Evolutionary conservation across 37 sponge, comb jelly and placozoan genomes (phyloP), one percentile per base, ranked within the genome.

Genomic region (Aphrocallistes beatrix): DNA sequence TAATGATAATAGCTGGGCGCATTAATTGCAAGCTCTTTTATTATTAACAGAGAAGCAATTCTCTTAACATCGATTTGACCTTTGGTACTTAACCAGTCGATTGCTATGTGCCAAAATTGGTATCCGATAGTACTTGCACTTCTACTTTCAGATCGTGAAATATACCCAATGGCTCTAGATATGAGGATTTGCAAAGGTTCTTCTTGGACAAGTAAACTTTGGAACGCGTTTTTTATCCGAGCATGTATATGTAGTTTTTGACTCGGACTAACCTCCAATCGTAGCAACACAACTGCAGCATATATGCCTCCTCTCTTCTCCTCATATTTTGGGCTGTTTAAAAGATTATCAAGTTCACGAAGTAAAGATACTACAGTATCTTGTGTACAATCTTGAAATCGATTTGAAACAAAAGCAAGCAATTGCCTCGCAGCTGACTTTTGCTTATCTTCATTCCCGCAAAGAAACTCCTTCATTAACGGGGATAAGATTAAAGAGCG

Each of bases 11-110:
- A 60, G n/a, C 75, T 60, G 10, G 25, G 75, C 10, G 75, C 75
- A 60, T 60, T 60, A 13, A 60, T 60, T 8, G 75, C 75, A 32
- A 60, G 75, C n/a, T 60, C 17, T 60, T 60, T 60, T 25, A 60
- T 60, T 60, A 60, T 60, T 32, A 60, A 30, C 25, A 60, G 75
- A 60, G 75, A 60, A 8, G 75, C 75, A 19, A 60, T 28, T 28
- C 75, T 60, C 75, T 60, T 60, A 60, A 60, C n/a, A 60, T 60
- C 75, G n/a, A 60, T 60, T 13, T 60, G 75, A 3, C 75, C 75
- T 60, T 60, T 60, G 75, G 75, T 60, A 25, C 75, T 30, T 13
- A 60, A 60, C 75, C 75, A 60, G n/a, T 60, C 75, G 3, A 60
- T 60, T 25, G 75, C 75, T 21, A 30, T 60, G 34, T 19, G n/a